Conservation (phyloP, 2,113 vertebrate species). For the Eurypyga helias region DNA sequence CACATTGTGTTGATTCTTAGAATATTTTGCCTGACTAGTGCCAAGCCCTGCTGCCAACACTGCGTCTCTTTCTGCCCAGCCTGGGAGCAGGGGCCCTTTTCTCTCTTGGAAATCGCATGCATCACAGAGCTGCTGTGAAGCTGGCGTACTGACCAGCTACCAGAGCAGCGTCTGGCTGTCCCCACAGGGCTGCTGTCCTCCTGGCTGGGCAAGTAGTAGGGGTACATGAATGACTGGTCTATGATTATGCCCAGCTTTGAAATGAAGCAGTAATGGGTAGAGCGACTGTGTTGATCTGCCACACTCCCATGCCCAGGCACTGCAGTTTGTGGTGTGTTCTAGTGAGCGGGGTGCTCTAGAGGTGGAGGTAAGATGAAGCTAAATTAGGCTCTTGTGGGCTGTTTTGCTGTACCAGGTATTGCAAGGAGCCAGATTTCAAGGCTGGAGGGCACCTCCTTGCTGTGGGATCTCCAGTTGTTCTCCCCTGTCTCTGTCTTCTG, state of each 20-base stretch:
- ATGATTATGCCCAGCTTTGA: background rate
- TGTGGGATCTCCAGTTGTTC: background rate
- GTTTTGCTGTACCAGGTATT: background rate
- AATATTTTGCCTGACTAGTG: slow-evolving; percentile 6
- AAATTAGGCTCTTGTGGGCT: background rate
- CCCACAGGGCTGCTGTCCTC: background rate
- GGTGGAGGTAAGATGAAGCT: background rate
- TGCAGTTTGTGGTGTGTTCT: background rate
- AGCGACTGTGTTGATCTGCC: background rate
- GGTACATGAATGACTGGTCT: background rate
- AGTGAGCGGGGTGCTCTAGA: background rate
- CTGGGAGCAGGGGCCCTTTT: background rate
- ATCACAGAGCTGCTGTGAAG: background rate
- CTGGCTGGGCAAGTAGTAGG: background rate
- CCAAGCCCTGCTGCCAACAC: background rate
- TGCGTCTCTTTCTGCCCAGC: background rate
- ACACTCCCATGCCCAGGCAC: background rate
- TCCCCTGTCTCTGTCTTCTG: background rate
- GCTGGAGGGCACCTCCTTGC: background rate
- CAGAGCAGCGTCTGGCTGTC: background rate
- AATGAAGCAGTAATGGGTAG: background rate
- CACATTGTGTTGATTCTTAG: slow-evolving; percentile 10
- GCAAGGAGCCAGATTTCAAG: background rate
- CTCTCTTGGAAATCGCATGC: background rate
- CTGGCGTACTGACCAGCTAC: background rate